Evolutionary conservation across 2,888 invertebrate genomes (phyloP), one percentile per base, ranked within the genome.

Genomic region (Lampropteryx suffumata): DNA sequence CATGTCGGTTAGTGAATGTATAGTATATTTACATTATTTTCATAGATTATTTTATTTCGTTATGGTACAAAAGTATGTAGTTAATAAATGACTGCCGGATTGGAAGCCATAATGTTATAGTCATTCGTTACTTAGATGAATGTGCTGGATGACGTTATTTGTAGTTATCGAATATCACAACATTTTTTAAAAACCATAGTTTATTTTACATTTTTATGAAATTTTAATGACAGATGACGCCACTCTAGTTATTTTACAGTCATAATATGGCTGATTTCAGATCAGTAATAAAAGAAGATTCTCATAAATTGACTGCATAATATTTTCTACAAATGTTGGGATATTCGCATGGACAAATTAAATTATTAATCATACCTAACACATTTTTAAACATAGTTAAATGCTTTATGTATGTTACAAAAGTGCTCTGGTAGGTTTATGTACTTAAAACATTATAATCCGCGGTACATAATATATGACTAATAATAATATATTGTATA

Each of bases 381-480:
- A 2, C 5, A 39, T 61, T 59, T 59, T 63, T 60, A 17, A 3
- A 67, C 61, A 62, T 56, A 57, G 50, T 63, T 50, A 60, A 58
- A 54, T 43, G 55, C 62, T 55, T 55, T 44, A 45, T 53, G 50
- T 52, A 53, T 47, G 47, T 47, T 53, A 55, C 55, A 54, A 72
- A 34, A 80, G 79, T 82, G 82, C 84, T 84, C 82, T 78, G 76
- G 75, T 83, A 82, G 79, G 71, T 67, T 69, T 73, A 74, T 82
- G 86, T 88, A 88, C 88, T 88, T 17, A 17, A 17, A 17, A 17
- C 17, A 17, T 17, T 82, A 44, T 85, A 84, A 73, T 80, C 82
- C 67, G 73, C 68, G 73, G 76, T 75, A 68, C 62, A 65, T 69
- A 69, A 44, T 39, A n/a, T n/a, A 51, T 11, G n/a, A 14, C 27